Evolutionary conservation across 2,797 vertebrate genomes (phyloP), one percentile per base, ranked within the genome.

Genomic region (Arrhamphus sclerolepis): DNA sequence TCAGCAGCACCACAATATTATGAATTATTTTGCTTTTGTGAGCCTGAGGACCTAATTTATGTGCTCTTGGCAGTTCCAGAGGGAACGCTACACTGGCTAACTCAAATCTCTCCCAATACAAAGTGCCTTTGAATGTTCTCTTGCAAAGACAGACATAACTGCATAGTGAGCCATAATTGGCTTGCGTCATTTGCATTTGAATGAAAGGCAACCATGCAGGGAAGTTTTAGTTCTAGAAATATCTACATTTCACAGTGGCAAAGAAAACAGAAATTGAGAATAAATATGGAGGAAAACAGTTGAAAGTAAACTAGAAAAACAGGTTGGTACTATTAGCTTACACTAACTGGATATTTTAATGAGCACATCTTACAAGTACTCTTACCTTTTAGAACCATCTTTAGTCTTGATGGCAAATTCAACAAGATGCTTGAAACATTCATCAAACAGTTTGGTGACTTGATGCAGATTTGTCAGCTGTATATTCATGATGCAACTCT

Each of bases 131-230:
- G 78, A 88, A 89, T 83, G 66, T 71, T 80, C 73, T 84, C 81
- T 66, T 56, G 82, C 82, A 75, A 84, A 91, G 74, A 80, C 82
- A 89, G 81, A 86, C 83, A 79, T 86, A 82, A 86, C 78, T 28
- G 55, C 77, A 82, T 74, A 74, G 75, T 80, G 79, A 77, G 75
- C 78, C 72, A 61, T 89, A 91, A 90, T 90, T 91, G 91, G 85
- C 68, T 73, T 42, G 47, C 57, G n/a, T 81, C 70, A 89, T 92
- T 91, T 89, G 89, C 88, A 91, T 92, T 77, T 89, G 84, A 92
- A 90, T 92, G 56, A 78, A 58, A 58, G 38, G 53, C 68, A 83
- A 44, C 69, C 53, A 66, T 78, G 81, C 78, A 86, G 73, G 66
- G 51, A 63, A 72, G 62, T 58, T 53, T 53, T 73, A 7, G 6